These are phyloP conservation scores for Pogoniulus pusillus DNA, from an alignment of 2,797 vertebrate species.

Conservation along the genomic window DNA sequence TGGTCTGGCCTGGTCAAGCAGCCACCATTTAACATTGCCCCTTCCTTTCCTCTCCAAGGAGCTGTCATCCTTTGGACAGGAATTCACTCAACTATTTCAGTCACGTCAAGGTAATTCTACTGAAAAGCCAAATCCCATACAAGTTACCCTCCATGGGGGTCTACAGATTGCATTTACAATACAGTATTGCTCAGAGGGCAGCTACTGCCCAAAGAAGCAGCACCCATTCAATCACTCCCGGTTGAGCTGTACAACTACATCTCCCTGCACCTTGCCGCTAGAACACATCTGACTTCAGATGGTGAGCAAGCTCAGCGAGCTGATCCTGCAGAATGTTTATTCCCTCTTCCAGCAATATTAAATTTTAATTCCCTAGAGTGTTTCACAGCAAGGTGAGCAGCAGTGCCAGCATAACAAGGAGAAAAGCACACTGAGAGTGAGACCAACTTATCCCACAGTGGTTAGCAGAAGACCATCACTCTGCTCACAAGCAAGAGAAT, in stretches of 20 bases:
- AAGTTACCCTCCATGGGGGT: rapidly evolving
- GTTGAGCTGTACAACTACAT: rapidly evolving
- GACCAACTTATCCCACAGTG: neutral
- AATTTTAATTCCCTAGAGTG: neutral
- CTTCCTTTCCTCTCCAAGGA: neutral
- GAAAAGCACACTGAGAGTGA: neutral
- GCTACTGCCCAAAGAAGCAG: neutral
- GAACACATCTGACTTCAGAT: neutral
- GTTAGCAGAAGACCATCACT: neutral
- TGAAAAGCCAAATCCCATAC: neutral
- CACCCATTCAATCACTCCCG: neutral
- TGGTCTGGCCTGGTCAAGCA: neutral
- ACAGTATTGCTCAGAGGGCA: neutral
- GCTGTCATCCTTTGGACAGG: neutral
- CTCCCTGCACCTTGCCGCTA: neutral
- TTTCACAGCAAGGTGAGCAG: neutral
- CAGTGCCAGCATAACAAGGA: neutral
- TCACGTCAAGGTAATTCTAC: neutral
- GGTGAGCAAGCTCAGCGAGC: neutral
- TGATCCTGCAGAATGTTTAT: neutral
- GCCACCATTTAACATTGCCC: neutral
- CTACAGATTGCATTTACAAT: rapidly evolving
- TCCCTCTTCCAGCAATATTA: neutral
- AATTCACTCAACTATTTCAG: neutral
- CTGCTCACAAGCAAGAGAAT: neutral